Evolutionary conservation across 2,113 vertebrate species (phyloP).

Genomic region (Elephas maximus): DNA sequence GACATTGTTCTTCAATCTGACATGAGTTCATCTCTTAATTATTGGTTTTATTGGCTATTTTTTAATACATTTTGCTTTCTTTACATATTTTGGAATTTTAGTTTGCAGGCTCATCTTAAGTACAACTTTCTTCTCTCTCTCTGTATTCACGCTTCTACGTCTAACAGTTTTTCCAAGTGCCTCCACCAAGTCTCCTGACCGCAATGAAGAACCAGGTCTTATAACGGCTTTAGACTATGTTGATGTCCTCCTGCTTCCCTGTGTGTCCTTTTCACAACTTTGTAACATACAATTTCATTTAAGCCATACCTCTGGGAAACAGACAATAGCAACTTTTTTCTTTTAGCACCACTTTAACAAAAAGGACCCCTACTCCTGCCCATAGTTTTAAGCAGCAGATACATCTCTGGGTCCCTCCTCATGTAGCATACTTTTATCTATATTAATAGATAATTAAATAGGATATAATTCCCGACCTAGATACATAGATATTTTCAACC

Average conservation of each 20-base stretch:
- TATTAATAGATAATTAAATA: not conserved
- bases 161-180: not conserved
- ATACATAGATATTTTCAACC: not conserved
- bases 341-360: not conserved
- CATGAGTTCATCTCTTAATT: not conserved
- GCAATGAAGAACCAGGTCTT: not conserved
- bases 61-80: not conserved
- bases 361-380: not conserved
- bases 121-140: not conserved
- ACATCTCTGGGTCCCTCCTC: not conserved
- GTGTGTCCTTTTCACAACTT: not conserved
- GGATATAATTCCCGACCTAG: conserved; percentile 3
- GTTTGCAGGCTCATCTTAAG: conserved; percentile 24
- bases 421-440: not conserved
- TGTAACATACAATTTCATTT: not conserved
- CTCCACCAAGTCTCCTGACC: not conserved
- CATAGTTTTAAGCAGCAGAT: not conserved
- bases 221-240: not conserved
- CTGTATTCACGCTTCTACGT: not conserved
- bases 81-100: not conserved
- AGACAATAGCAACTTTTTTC: not conserved
- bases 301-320: not conserved
- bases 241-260: not conserved
- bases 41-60: not conserved
- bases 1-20: not conserved